Evolutionary conservation across 2,888 invertebrate species (phyloP), one percentile per base, ranked within the genome.

Genomic region (Tetropium fuscum): DNA sequence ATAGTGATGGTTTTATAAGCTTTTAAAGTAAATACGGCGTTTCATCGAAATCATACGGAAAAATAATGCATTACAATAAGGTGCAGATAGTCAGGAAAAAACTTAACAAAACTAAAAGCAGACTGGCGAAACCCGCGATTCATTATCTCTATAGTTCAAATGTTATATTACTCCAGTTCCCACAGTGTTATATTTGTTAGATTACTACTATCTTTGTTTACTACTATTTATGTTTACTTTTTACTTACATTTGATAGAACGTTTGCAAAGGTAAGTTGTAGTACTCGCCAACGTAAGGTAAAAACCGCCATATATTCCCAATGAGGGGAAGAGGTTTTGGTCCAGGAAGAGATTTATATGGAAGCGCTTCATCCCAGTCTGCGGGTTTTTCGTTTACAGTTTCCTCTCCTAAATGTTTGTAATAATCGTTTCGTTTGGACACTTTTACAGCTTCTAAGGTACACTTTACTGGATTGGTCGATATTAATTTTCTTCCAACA

Each of bases 241-340:
- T 7, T 7, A 58, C 54, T 57, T 66, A 72, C 73, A 2, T 25
- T 63, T 54, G 53, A 22, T 69, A 66, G 16, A 74, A 41, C 7
- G 67, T 55, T 7, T 64, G 7, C 8, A 68, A 40, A 22, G 69
- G 59, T 4, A 66, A 13, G 10, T 68, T 67, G 41, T 72, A 51
- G 60, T 63, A 74, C 6, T 73, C 69, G 10, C 75, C 77, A 49
- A 72, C 45, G 19, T 55, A 60, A 0, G 77, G 77, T 1, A 78
- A 22, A 60, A 76, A 78, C 55, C 76, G 63, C 71, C 69, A 76
- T 3, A 68, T 20, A 57, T 78, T 78, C 19, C 78, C 78, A 11
- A 78, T 38, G 15, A 77, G 19, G 0, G 78, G 78, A n/a, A 72
- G n/a, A 1, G 75, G 71, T 60, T 74, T 75, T 4, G 76, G 76